A percentile compares a stretch with the other conserved stretches of the same genome.
Evolutionary conservation across 1,140 invertebrate species (phyloP).

Genomic region (Eupeodes corollae): DNA sequence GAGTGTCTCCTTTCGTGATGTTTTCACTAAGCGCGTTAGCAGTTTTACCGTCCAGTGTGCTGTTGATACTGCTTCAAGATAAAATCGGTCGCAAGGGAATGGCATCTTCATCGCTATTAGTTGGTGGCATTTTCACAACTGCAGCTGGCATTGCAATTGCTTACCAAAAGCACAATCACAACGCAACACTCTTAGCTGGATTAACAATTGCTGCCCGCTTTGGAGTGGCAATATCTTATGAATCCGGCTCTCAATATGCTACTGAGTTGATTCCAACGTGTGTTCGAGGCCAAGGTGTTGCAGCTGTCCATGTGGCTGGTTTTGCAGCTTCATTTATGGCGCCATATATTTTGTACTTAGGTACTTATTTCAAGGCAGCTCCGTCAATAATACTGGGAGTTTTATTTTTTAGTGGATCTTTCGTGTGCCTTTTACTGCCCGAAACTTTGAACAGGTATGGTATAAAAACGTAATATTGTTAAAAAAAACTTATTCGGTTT

Average conservation of each 20-base stretch:
- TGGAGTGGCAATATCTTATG: conserved; percentile 52
- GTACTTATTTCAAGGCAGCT: conserved; percentile 43
- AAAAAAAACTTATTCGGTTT: not conserved
- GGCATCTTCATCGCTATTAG: conserved; percentile 42
- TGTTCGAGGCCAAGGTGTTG: conserved; percentile 49
- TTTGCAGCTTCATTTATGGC: conserved; percentile 46
- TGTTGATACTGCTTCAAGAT: conserved; percentile 47
- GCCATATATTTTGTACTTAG: conserved; percentile 43
- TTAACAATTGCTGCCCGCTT: conserved; percentile 50
- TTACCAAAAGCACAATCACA: conserved; percentile 32
- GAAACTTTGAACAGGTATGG: conserved; percentile 45
- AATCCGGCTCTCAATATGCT: conserved; percentile 51
- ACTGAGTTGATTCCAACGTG: conserved; percentile 56
- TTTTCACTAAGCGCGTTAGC: conserved; percentile 46
- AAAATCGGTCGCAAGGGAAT: conserved; percentile 46
- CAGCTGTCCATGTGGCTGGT: conserved; percentile 45
- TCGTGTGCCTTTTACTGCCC: conserved; percentile 46
- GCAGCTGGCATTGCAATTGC: conserved; percentile 33
- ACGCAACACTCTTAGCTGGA: conserved; percentile 35
- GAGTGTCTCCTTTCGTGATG: conserved; percentile 45
- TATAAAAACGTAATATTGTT: not conserved
- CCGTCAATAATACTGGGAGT: conserved; percentile 45
- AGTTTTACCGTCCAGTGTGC: conserved; percentile 47
- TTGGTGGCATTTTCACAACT: conserved; percentile 43
- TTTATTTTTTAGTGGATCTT: conserved; percentile 44